phyloP scores from a whole-genome alignment of 2,888 invertebrate species.

The Tortrix viridana region DNA sequence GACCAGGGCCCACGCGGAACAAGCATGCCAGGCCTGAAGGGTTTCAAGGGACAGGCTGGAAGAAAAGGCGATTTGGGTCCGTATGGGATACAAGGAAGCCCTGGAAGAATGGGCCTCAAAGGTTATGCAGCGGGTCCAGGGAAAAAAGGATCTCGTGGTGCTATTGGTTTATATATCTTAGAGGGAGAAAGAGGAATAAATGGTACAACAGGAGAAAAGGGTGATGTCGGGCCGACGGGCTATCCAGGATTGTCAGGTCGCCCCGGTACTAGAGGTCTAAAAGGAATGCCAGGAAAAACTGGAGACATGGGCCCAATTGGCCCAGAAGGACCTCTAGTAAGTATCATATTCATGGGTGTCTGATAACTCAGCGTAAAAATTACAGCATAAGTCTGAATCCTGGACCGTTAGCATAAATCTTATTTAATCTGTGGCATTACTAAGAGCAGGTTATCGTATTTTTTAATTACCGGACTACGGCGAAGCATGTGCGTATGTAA shows the following conservation, averaged over 20 bases:
- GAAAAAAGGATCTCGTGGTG: slow-evolving; percentile 78
- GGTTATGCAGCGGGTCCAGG: slow-evolving; percentile 87
- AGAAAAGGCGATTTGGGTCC: slow-evolving; percentile 86
- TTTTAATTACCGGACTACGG: no score
- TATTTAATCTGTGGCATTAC: no score
- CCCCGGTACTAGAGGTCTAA: slow-evolving; percentile 74
- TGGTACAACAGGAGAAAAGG: slow-evolving; percentile 75
- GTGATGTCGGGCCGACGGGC: slow-evolving; percentile 85
- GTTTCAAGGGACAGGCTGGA: slow-evolving; percentile 88
- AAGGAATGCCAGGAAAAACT: slow-evolving; percentile 67
- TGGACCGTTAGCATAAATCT: no score
- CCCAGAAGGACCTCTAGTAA: slow-evolving; percentile 82
- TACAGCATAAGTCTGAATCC: no score
- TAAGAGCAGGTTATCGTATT: no score
- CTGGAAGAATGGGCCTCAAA: slow-evolving; percentile 78
- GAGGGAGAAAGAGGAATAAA: slow-evolving; percentile 64
- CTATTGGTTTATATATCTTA: slow-evolving; percentile 75
- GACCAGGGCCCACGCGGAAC: slow-evolving; percentile 68
- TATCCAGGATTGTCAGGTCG: slow-evolving; percentile 81
- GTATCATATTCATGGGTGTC: slow-evolving; percentile 37
- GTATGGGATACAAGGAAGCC: slow-evolving; percentile 84
- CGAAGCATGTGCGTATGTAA: no score
- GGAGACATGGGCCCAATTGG: slow-evolving; percentile 86
- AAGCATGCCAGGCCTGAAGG: slow-evolving; percentile 68
- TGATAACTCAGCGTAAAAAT: no score